A percentile compares a stretch with the other conserved stretches of the same genome.
phyloP scores from a whole-genome alignment of 53 echinoderm and acorn worm species.

The Echinometra lucunter region DNA sequence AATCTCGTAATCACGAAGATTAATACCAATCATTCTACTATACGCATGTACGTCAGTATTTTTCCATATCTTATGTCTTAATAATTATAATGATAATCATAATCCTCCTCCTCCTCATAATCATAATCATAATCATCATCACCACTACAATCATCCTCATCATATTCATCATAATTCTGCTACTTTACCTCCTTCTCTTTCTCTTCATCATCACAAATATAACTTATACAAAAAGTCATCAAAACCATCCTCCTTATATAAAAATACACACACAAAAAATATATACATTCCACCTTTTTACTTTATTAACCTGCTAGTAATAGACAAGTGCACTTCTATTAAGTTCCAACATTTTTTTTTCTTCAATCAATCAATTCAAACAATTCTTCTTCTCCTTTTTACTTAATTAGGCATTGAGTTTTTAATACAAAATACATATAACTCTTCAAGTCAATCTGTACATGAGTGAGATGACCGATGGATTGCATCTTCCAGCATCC shows the following conservation, averaged over 20 bases:
- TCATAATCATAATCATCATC: background rate
- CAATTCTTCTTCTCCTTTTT: constrained; percentile 40
- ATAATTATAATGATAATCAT: background rate
- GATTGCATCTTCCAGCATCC: constrained; percentile 41
- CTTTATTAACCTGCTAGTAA: constrained; percentile 71
- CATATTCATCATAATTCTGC: background rate
- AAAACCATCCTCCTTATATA: background rate
- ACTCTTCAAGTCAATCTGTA: constrained; percentile 68
- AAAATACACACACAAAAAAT: background rate
- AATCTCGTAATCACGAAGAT: too few species aligned
- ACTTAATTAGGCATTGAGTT: constrained; percentile 74
- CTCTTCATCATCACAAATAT: background rate
- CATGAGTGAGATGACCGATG: constrained; percentile 30
- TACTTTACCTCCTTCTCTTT: background rate
- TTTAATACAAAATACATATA: constrained; percentile 73
- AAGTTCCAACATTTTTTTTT: constrained; percentile 66
- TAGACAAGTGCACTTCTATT: constrained; percentile 75
- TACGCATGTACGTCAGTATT: too few species aligned
- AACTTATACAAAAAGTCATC: background rate
- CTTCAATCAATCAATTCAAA: constrained; percentile 68
- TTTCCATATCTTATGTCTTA: background rate
- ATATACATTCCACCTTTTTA: constrained; percentile 63
- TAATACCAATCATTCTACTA: too few species aligned
- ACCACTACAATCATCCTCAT: background rate
- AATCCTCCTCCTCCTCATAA: background rate